Base-by-base conservation (phyloP, 1,140 invertebrate genomes). In the Bombus huntii region DNA sequence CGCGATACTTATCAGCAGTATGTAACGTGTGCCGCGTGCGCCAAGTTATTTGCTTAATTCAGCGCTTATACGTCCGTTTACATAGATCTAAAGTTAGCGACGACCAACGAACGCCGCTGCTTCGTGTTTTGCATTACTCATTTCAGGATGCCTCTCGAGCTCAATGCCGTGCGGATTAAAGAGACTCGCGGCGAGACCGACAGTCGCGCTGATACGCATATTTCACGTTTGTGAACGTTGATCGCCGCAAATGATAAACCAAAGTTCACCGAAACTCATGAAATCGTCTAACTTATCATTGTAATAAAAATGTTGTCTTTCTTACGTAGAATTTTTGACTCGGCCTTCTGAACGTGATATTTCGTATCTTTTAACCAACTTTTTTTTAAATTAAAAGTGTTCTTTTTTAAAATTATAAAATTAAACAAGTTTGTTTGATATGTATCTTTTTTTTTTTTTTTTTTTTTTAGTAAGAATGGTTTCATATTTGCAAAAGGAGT, bases 1-100 rank as follows among this genome's bases (percentile, higher is more conserved):
- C 66, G 22, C 9, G 31, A 37, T 68, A 68, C 18, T 68, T 68
- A 37, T 68, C 66, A 25, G 66, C 66, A 39, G 68, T 53, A 81
- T 65, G 66, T 53, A 77, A 77, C 68, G 71, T 81, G 73, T 81
- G 84, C 59, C 83, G 77, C 74, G 68, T 70, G 62, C 57, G 72
- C 59, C 86, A 59, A 76, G 81, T 71, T 90, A 88, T 90, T 90
- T 85, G 86, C 83, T 88, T 88, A 65, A 90, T 90, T 90, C 89
- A 73, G 44, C 85, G 81, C 85, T 89, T 87, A 86, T 77, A 66
- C 88, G 68, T 53, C 59, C 68, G 66, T 90, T 90, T 88, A 83
- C 88, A 73, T 62, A 37, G 42, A 66, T 85, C 89, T 90, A 90
- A 90, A 90, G 83, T 88, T 90, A 90, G 89, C 86, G 77, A 18